Conservation (phyloP, 2,113 vertebrate species). For the Rhabdornis inornatus region DNA sequence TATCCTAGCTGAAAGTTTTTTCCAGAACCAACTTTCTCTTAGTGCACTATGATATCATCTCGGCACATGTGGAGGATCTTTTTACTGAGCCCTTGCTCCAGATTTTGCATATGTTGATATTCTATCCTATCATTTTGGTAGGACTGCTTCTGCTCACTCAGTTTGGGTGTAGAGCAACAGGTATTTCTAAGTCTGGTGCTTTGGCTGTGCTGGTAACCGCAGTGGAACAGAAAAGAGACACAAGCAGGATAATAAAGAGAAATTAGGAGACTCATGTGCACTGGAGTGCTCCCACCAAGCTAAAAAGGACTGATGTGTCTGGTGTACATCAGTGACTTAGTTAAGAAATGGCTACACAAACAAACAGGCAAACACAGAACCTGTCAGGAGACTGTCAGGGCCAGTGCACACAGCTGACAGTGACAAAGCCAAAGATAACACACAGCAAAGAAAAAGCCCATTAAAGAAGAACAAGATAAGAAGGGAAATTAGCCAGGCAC, state of each 20-base stretch:
- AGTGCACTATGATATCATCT: background rate
- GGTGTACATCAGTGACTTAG: background rate
- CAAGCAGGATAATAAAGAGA: background rate
- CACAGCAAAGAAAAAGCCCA: background rate
- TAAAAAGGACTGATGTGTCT: background rate
- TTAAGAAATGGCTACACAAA: background rate
- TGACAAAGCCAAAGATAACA: constrained; percentile 1
- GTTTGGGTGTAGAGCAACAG: background rate
- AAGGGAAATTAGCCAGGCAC: constrained; percentile 28
- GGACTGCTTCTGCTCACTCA: background rate
- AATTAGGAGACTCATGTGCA: background rate
- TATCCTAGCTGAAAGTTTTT: background rate
- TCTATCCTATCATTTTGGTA: background rate
- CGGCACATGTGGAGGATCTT: rapidly evolving
- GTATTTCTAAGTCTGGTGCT: background rate
- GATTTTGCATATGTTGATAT: background rate
- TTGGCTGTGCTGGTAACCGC: background rate
- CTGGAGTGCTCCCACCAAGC: background rate
- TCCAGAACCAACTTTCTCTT: background rate
- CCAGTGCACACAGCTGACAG: background rate
- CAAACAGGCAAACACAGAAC: background rate
- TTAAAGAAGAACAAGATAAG: background rate
- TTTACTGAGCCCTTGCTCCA: background rate
- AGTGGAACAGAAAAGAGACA: background rate
- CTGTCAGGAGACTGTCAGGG: background rate